A percentile compares a stretch with the other conserved stretches of the same genome.
phyloP scores from a whole-genome alignment of 2,888 invertebrate species.

The Antitype chi region DNA sequence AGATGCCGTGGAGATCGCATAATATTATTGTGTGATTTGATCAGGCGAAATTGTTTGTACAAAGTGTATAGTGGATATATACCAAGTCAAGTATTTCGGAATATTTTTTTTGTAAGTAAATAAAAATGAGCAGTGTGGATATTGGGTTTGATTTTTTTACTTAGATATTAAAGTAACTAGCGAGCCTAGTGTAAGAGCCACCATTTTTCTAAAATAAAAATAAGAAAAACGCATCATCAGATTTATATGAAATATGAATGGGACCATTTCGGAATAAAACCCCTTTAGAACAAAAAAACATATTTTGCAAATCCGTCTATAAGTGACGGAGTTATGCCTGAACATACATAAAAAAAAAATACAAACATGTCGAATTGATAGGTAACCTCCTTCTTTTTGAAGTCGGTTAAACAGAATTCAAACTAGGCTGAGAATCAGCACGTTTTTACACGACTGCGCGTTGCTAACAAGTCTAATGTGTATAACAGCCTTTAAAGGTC shows the following conservation, averaged over 20 bases:
- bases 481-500: too few species aligned
- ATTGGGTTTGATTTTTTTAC: background rate
- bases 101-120: constrained; percentile 5
- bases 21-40: background rate
- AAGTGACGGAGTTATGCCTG: too few species aligned
- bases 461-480: too few species aligned
- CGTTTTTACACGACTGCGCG: background rate
- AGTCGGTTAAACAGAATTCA: background rate
- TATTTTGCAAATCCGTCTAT: too few species aligned
- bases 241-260: too few species aligned
- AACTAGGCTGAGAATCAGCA: background rate
- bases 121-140: constrained; percentile 8
- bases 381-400: too few species aligned
- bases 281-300: too few species aligned
- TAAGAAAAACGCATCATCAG: too few species aligned
- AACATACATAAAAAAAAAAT: too few species aligned
- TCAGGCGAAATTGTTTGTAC: background rate
- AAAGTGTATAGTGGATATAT: constrained; percentile 13
- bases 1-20: background rate
- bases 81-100: background rate
- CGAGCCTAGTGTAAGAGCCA: background rate
- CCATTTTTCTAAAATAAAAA: background rate
- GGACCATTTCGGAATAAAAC: too few species aligned
- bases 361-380: too few species aligned
- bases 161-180: background rate